phyloP scores from a whole-genome alignment of 2,113 vertebrate genomes.

The Ovis aries region DNA sequence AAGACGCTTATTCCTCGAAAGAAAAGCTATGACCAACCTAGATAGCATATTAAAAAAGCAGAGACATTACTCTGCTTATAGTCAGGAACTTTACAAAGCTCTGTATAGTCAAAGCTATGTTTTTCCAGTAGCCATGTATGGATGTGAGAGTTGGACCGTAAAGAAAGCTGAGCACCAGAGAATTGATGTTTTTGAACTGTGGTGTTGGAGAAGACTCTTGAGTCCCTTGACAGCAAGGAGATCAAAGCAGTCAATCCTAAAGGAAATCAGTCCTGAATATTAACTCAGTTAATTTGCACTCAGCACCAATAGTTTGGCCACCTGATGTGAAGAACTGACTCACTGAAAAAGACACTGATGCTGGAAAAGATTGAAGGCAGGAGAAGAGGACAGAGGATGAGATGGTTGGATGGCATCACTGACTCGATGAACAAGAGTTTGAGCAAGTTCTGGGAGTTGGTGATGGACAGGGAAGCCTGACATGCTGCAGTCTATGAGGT shows the following conservation, averaged over 20 bases:
- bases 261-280: neutral
- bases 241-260: neutral
- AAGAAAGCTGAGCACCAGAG: neutral
- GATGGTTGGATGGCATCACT: neutral
- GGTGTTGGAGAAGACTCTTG: neutral
- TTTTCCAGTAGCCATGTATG: neutral
- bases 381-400: neutral
- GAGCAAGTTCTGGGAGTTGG: neutral
- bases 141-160: neutral
- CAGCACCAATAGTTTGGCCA: neutral
- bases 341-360: neutral
- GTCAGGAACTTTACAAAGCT: neutral
- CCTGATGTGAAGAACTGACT: neutral
- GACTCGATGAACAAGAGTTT: neutral
- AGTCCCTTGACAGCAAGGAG: neutral
- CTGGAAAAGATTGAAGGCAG: neutral
- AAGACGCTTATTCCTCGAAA: neutral
- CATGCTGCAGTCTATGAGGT: neutral
- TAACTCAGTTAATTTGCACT: neutral
- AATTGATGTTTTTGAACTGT: neutral
- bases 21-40: neutral
- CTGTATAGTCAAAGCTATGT: neutral
- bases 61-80: neutral
- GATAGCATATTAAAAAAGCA: neutral
- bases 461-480: neutral